A percentile compares a stretch with the other conserved stretches of the same genome.
phyloP scores from a whole-genome alignment of 2,888 invertebrate species.

The Himalopsyche japonica region DNA sequence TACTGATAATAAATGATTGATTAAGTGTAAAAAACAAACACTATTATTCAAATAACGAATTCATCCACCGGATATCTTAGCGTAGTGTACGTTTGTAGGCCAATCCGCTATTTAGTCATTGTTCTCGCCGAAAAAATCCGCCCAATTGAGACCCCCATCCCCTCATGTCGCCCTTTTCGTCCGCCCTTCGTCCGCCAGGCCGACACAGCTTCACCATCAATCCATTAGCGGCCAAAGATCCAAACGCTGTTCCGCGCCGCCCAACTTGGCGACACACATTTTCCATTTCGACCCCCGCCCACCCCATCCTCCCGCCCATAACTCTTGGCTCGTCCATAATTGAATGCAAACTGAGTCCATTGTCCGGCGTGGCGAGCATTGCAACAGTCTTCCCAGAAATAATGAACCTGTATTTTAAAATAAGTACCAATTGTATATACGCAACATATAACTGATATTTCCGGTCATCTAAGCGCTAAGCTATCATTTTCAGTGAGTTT shows the following conservation, averaged over 20 bases:
- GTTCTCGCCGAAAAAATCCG: background rate
- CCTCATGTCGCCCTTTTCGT: background rate
- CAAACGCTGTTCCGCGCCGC: slow-evolving; percentile 53
- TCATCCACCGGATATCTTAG: no score
- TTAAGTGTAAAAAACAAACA: no score
- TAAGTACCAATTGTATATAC: no score
- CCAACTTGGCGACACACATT: slow-evolving; percentile 59
- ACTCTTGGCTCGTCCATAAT: slow-evolving; percentile 54
- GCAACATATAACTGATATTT: no score
- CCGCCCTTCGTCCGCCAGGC: background rate
- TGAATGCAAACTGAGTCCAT: slow-evolving; percentile 57
- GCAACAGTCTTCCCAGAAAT: slow-evolving; percentile 4
- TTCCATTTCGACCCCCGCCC: slow-evolving; percentile 51
- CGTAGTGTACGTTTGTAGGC: background rate
- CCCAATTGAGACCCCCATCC: background rate
- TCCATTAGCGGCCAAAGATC: slow-evolving; percentile 52
- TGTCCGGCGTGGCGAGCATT: slow-evolving; percentile 45
- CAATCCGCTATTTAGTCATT: background rate
- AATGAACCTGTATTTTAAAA: no score
- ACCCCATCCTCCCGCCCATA: slow-evolving; percentile 25
- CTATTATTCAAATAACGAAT: no score
- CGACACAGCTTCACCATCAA: slow-evolving; percentile 47
- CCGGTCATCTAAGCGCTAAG: no score
- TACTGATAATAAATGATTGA: no score
- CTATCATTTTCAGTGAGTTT: no score